A percentile compares a stretch with the other conserved stretches of the same genome.
These are phyloP conservation scores for Megathymus violae DNA, from an alignment of 1,140 invertebrate species.

Conservation along the genomic window DNA sequence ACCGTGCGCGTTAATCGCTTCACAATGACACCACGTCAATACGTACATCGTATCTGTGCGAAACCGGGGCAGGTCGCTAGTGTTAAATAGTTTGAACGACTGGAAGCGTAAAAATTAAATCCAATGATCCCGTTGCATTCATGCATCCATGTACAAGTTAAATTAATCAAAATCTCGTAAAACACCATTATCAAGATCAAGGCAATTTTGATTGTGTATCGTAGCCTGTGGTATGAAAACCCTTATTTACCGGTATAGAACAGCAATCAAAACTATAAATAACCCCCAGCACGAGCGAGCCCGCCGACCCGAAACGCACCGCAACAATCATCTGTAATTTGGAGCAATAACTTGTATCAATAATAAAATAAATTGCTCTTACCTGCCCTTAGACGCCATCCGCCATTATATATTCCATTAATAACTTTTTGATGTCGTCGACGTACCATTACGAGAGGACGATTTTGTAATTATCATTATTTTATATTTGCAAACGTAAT, in stretches of 20 bases:
- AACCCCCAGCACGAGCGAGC: conserved; percentile 41
- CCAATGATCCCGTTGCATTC: no score
- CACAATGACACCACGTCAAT: no score
- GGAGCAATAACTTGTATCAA: conserved; percentile 75
- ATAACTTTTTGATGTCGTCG: conserved; percentile 39
- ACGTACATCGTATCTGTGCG: no score
- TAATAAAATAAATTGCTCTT: conserved; percentile 75
- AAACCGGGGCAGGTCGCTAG: no score
- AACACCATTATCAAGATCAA: neutral
- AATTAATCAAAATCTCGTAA: no score
- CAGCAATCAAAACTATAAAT: conserved; percentile 61
- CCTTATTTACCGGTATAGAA: conserved; percentile 28
- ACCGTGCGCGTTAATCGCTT: no score
- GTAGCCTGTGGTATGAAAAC: conserved; percentile 3
- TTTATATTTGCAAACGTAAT: neutral
- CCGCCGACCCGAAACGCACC: conserved; percentile 42
- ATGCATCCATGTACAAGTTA: no score
- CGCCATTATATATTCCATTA: conserved; percentile 46
- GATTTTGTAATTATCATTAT: neutral
- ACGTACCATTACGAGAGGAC: conserved; percentile 19
- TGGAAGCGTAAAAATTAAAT: no score
- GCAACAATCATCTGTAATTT: conserved; percentile 77
- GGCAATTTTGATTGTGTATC: neutral
- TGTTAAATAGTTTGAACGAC: neutral
- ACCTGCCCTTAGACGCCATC: conserved; percentile 50